Evolutionary conservation across 2,888 invertebrate genomes (phyloP).

Genomic region (Camponotus fellah): DNA sequence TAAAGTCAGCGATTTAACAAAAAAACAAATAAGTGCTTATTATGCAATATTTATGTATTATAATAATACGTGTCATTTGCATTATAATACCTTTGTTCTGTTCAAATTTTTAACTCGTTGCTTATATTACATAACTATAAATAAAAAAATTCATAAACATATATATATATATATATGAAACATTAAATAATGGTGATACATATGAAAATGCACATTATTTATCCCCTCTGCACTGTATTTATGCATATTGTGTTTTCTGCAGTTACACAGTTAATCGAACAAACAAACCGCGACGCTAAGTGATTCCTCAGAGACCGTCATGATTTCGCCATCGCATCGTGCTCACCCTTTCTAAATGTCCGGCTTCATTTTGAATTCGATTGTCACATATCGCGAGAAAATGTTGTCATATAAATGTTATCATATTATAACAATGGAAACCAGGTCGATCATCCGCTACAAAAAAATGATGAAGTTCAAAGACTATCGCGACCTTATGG

Average conservation of each 20-base stretch:
- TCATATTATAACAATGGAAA: constrained; percentile 40
- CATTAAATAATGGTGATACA: neutral
- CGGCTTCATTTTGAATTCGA: constrained; percentile 50
- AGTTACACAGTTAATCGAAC: neutral
- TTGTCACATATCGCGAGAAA: constrained; percentile 52
- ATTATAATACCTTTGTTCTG: neutral
- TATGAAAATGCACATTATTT: constrained; percentile 4
- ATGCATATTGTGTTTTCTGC: constrained; percentile 16
- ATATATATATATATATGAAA: neutral
- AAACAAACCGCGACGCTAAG: constrained; percentile 35
- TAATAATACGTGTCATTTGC: neutral
- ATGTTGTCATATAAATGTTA: constrained; percentile 1
- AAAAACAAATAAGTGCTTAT: neutral
- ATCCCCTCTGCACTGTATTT: neutral
- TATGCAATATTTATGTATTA: neutral
- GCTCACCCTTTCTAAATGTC: constrained; percentile 27
- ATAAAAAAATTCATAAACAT: neutral
- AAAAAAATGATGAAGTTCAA: neutral
- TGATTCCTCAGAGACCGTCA: constrained; percentile 24
- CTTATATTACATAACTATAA: neutral
- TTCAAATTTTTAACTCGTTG: neutral
- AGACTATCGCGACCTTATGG: neutral
- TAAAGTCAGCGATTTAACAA: no score
- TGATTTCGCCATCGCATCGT: constrained; percentile 45
- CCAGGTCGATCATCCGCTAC: constrained; percentile 40